Evolutionary conservation across 2,888 invertebrate species (phyloP).

Genomic region (Luperina testacea): DNA sequence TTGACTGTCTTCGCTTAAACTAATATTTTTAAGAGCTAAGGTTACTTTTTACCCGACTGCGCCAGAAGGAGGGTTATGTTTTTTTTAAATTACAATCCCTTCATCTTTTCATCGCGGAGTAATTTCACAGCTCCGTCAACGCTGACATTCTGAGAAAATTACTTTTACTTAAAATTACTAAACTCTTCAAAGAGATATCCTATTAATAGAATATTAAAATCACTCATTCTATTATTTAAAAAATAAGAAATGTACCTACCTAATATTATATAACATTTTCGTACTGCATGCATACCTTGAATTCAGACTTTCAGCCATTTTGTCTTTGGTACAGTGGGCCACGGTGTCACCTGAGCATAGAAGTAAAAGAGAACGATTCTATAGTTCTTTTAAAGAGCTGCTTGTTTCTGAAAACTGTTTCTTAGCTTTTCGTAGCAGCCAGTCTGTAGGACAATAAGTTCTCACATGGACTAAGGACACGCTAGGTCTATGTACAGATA

Average conservation of each 20-base stretch:
- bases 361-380: constrained; percentile 19
- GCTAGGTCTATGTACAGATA: background rate
- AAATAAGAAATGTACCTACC: background rate
- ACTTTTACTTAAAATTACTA: background rate
- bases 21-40: constrained; percentile 11
- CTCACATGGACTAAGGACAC: background rate
- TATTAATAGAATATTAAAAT: background rate
- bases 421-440: background rate
- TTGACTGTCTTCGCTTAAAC: constrained; percentile 22
- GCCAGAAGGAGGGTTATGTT: too few relatives aligned
- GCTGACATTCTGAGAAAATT: background rate
- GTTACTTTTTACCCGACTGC: background rate
- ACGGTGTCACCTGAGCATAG: constrained; percentile 22
- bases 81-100: constrained; percentile 10
- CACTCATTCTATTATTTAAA: background rate
- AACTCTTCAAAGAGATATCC: background rate
- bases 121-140: constrained; percentile 17
- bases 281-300: constrained; percentile 16
- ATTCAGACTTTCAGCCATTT: constrained; percentile 13
- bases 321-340: constrained; percentile 14
- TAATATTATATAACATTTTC: constrained; percentile 20
- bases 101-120: constrained; percentile 13
- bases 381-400: constrained; percentile 12
- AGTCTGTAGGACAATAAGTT: background rate
- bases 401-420: constrained; percentile 12